These are phyloP conservation scores for Hesperia comma DNA, from an alignment of 2,888 invertebrate species.

Conservation along the genomic window DNA sequence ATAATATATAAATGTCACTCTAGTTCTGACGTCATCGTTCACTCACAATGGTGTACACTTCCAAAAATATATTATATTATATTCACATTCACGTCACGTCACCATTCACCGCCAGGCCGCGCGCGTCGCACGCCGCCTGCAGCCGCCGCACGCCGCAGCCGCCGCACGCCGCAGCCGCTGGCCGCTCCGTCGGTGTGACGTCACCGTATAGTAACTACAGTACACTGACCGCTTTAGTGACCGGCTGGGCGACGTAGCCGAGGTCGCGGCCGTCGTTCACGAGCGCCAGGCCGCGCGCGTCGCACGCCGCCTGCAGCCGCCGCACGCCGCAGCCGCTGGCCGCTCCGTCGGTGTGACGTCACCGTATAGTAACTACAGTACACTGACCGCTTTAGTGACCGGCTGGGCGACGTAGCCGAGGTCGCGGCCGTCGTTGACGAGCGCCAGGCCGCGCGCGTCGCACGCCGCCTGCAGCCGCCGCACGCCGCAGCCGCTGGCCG, in stretches of 20 bases:
- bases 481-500: too few relatives aligned
- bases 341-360: too few relatives aligned
- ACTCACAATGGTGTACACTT: too few relatives aligned
- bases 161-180: too few relatives aligned
- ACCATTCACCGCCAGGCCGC: constrained; percentile 44
- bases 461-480: constrained; percentile 80
- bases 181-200: too few relatives aligned
- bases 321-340: too few relatives aligned
- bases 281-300: constrained; percentile 47
- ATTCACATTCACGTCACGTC: too few relatives aligned
- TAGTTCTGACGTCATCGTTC: too few relatives aligned
- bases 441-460: constrained; percentile 42
- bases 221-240: constrained; percentile 88
- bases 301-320: constrained; percentile 79
- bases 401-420: constrained; percentile 89
- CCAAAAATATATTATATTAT: too few relatives aligned
- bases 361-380: too few relatives aligned
- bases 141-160: constrained; percentile 74
- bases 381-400: constrained; percentile 89
- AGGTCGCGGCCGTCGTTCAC: constrained; percentile 85
- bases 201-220: too few relatives aligned
- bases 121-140: constrained; percentile 44
- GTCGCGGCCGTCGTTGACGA: constrained; percentile 83
- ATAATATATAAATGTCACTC: too few relatives aligned
- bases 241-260: constrained; percentile 88